Evolutionary conservation across 2,888 invertebrate species (phyloP), one percentile per base, ranked within the genome.

Genomic region (Periphyllus acericola): DNA sequence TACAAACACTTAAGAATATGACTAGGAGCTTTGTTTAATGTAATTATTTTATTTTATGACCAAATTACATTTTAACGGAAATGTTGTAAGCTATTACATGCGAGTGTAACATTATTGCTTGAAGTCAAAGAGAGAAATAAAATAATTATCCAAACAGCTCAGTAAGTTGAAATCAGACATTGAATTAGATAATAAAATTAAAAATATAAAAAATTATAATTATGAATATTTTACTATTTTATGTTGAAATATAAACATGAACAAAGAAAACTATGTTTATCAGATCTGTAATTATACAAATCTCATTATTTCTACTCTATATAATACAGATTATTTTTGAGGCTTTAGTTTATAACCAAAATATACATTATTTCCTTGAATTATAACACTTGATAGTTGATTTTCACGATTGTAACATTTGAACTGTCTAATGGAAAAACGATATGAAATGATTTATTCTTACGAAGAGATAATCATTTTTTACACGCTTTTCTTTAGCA

Each of bases 281-380:
- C 21, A 52, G 52, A 78, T 78, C 52, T 78, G 52, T 32, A 78
- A 52, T 32, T 52, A 78, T 76, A 46, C 29, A 46, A 29, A 76
- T n/a, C 29, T 76, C 29, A 29, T 46, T 46, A 75, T 52, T 60
- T 21, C n/a, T 46, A n/a, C 5, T 14, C 17, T 40, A 17, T n/a
- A 46, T 29, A 76, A 19, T 75, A 46, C 29, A 76, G 55, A 46
- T 34, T 29, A 29, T 76, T 76, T 6, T 76, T n/a, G 75, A 19
- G n/a, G 46, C 75, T n/a, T 29, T n/a, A 76, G 46, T 46, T 46
- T 9, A 9, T 8, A 46, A 5, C 46, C n/a, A n/a, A n/a, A n/a
- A n/a, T n/a, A 46, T 14, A 0, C 46, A 46, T 14, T 46, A 46
- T 46, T 46, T 46, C 46, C 14, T 46, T 8, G 8, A 40, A 46